A percentile compares a stretch with the other conserved stretches of the same genome.
These are phyloP conservation scores for Ditylenchus weischeri DNA, from an alignment of 2,888 invertebrate species.

Conservation along the genomic window DNA sequence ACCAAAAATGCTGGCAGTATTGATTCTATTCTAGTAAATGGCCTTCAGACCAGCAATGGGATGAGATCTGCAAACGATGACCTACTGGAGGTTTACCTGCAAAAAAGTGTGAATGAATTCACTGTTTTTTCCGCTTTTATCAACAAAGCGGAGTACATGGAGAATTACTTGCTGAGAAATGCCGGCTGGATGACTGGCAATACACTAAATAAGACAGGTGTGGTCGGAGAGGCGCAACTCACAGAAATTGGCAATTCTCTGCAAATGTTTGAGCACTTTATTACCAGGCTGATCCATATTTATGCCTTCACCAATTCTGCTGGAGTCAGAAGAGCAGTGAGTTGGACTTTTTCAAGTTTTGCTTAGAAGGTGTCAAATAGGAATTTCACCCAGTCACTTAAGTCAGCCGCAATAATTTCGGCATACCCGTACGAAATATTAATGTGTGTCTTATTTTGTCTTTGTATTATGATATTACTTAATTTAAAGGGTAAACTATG, in stretches of 20 bases:
- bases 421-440: no score
- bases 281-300: conserved; percentile 36
- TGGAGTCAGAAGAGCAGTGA: conserved; percentile 25
- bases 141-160: conserved; percentile 30
- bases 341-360: neutral
- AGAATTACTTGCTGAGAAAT: conserved; percentile 18
- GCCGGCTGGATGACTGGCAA: conserved; percentile 29
- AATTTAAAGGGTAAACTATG: no score
- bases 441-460: no score
- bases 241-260: conserved; percentile 21
- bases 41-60: conserved; percentile 5
- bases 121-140: conserved; percentile 35
- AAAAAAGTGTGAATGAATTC: conserved; percentile 34
- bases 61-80: conserved; percentile 8
- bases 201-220: neutral
- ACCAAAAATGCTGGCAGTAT: conserved; percentile 34
- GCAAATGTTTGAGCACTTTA: conserved; percentile 38
- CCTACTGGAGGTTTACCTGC: conserved; percentile 34
- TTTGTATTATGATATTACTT: no score
- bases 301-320: conserved; percentile 32
- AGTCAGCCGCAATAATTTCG: no score
- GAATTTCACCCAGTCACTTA: no score
- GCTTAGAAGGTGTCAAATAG: no score
- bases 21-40: conserved; percentile 13
- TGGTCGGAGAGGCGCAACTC: neutral